These are phyloP conservation scores for Pseudorectes ferrugineus DNA, from an alignment of 2,113 vertebrate genomes.

Conservation along the genomic window DNA sequence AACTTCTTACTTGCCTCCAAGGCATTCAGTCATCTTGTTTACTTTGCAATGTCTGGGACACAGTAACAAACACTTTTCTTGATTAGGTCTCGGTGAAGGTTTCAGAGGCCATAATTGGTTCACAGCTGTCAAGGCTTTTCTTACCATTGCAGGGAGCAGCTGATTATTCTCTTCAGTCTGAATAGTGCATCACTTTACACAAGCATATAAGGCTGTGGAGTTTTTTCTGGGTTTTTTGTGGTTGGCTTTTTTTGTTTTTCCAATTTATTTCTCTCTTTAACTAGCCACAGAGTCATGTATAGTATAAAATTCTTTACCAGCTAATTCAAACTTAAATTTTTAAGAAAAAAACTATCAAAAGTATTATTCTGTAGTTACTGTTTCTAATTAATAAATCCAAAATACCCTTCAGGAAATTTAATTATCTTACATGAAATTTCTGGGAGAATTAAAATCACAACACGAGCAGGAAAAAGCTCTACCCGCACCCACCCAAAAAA, in stretches of 20 bases:
- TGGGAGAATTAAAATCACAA: not conserved
- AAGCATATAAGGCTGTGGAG: not conserved
- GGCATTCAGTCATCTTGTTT: constrained; percentile 15
- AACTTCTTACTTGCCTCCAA: not conserved
- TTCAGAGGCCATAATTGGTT: constrained; percentile 34
- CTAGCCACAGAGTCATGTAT: not conserved
- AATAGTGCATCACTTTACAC: not conserved
- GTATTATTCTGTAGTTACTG: not conserved
- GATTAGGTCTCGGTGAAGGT: constrained; percentile 3
- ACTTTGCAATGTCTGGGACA: constrained; percentile 15
- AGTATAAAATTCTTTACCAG: not conserved
- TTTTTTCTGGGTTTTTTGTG: not conserved
- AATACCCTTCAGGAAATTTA: not conserved
- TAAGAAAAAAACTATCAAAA: not conserved
- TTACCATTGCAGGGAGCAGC: constrained; percentile 6
- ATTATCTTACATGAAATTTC: not conserved
- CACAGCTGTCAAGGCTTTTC: constrained; percentile 50
- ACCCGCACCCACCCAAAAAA: rapidly evolving
- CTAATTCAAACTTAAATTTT: not conserved
- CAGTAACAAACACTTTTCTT: constrained; percentile 44
- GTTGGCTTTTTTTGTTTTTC: not conserved
- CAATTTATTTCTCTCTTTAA: not conserved
- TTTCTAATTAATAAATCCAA: not conserved
- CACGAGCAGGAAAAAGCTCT: rapidly evolving
- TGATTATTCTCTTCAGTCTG: constrained; percentile 24